Conservation (phyloP, 2,888 invertebrate species). For the Athalia rosae region DNA sequence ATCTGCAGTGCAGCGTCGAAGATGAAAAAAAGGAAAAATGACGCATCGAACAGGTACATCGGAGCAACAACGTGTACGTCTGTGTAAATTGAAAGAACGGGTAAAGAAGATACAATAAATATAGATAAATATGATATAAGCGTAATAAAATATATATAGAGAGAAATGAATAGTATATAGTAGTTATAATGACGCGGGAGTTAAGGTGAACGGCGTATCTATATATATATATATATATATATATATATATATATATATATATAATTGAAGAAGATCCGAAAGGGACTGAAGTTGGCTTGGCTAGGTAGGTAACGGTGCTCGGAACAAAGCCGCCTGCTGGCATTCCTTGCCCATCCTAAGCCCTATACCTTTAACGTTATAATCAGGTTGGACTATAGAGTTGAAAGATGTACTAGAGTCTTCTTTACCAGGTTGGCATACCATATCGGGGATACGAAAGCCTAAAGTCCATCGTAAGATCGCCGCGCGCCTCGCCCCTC, state of each 20-base stretch:
- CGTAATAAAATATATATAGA: too few relatives aligned
- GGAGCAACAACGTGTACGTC: too few relatives aligned
- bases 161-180: not conserved
- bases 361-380: conserved; percentile 39
- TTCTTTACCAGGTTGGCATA: not conserved
- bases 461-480: too few relatives aligned
- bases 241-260: conserved; percentile 10
- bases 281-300: conserved; percentile 41
- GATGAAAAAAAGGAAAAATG: too few relatives aligned
- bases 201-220: not conserved
- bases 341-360: conserved; percentile 46
- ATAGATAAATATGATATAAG: too few relatives aligned
- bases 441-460: too few relatives aligned
- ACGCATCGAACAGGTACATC: too few relatives aligned
- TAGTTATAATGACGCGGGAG: not conserved
- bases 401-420: conserved; percentile 41
- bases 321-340: conserved; percentile 45
- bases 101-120: too few relatives aligned
- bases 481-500: too few relatives aligned
- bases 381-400: conserved; percentile 39
- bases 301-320: conserved; percentile 45
- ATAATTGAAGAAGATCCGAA: conserved; percentile 44
- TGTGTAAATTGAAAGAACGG: too few relatives aligned
- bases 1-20: too few relatives aligned
- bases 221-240: conserved; percentile 26